Percentiles rank a stretch among this genome's conserved stretches.
Conservation (phyloP, 2,888 invertebrate genomes). For the Mythimna ferrago region DNA sequence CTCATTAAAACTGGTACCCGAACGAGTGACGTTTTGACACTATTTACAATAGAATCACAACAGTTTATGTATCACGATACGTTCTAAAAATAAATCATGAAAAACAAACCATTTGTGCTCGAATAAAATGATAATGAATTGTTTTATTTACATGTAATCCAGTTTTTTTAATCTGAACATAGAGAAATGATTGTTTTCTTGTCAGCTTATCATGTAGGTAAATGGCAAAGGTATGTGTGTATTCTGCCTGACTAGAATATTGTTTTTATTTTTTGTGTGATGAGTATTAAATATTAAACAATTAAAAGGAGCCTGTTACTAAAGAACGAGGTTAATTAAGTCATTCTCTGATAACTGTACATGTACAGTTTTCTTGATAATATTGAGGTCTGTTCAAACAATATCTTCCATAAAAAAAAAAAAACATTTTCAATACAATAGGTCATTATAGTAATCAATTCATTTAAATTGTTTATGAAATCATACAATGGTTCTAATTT, state of each 20-base stretch:
- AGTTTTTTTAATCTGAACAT: conserved; percentile 33
- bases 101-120: conserved; percentile 54
- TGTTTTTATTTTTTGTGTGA: conserved; percentile 1
- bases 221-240: conserved; percentile 47
- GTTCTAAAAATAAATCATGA: conserved; percentile 54
- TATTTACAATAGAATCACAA: conserved; percentile 51
- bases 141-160: conserved; percentile 56
- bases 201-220: conserved; percentile 37
- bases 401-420: background rate
- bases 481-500: background rate
- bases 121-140: conserved; percentile 33
- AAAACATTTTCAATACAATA: background rate
- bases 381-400: conserved; percentile 16
- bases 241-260: conserved; percentile 47
- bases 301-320: conserved; percentile 2
- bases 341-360: conserved; percentile 9
- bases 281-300: conserved; percentile 8
- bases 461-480: background rate
- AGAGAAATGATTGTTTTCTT: conserved; percentile 40
- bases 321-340: conserved; percentile 33
- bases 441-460: background rate
- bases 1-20: conserved; percentile 39
- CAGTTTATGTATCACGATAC: conserved; percentile 45
- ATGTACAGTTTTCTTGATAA: conserved; percentile 24
- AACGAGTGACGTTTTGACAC: conserved; percentile 62